Conservation (phyloP, 2,888 invertebrate genomes). For the Ophion costatus region DNA sequence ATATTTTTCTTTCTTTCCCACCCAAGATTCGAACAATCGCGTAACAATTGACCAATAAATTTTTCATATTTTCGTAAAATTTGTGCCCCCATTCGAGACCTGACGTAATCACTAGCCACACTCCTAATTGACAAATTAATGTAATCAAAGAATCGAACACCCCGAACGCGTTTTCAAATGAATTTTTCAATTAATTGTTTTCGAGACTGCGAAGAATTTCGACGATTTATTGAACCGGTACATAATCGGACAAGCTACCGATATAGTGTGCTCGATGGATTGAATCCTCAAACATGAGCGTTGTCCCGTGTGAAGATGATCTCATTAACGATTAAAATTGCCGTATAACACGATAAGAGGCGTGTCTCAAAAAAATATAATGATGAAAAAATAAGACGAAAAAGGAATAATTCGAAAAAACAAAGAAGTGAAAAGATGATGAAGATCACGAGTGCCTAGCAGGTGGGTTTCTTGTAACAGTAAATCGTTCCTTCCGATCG, state of each 20-base stretch:
- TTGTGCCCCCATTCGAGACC: background rate
- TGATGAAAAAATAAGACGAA: constrained; percentile 3
- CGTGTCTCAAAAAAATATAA: constrained; percentile 1
- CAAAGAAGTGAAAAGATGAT: constrained; percentile 11
- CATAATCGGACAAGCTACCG: background rate
- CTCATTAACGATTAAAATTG: constrained; percentile 49
- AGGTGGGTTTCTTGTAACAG: constrained; percentile 57
- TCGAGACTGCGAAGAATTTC: no score
- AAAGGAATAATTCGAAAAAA: constrained; percentile 15
- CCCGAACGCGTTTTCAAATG: no score
- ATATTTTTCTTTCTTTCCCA: constrained; percentile 1
- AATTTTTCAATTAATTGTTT: no score
- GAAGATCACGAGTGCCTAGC: constrained; percentile 34
- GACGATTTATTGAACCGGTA: background rate
- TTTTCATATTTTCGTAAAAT: background rate
- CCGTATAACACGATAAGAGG: constrained; percentile 49
- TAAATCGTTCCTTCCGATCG: constrained; percentile 62
- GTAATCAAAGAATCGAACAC: no score
- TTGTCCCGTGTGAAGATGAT: constrained; percentile 41
- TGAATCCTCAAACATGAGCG: constrained; percentile 37
- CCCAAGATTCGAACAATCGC: background rate
- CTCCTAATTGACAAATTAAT: no score
- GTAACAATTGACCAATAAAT: background rate
- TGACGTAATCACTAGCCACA: no score
- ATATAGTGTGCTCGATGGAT: constrained; percentile 18